Base-by-base conservation (phyloP, 2,113 vertebrate genomes). In the Helogale parvula region DNA sequence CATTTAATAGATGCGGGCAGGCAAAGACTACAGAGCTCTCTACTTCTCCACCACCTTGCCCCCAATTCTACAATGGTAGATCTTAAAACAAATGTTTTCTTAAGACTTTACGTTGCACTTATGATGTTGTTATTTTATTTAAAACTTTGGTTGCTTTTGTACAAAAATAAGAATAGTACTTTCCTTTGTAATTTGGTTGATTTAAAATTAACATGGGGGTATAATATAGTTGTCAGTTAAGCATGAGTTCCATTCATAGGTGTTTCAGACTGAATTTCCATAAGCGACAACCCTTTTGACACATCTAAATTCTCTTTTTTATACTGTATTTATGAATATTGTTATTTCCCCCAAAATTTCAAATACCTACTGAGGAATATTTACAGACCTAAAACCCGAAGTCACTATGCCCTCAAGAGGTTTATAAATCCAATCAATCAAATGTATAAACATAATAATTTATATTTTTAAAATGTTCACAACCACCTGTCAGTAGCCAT, bases 261-360 rank as follows among this genome's bases (percentile, higher is more conserved):
- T 50, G 63, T 77, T 96, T 96, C 79, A 81, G 83, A 96, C 93
- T 93, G 82, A 89, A 95, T 85, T 92, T 97, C 66, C 80, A 82
- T 86, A 90, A 76, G 72, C 50, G 65, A 97, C 81, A 69, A 97
- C 81, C 66, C 23, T 95, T 88, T 69, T 91, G 85, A 86, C 83
- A 95, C 50, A 50, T 50, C 76, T 52, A 63, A 50, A 82, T 97
- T 82, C 17, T 57, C 52, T 88, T 66, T 52, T 77, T 93, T 54
- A 50, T 66, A 52, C 17, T 74, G 13, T 47, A 33, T 96, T 94
- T 95, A 66, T 14, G 71, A 94, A 88, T 90, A 47, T 23, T 84
- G 21, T 84, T 89, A 92, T 94, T 92, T 95, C 54, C 57, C 41
- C 27, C 60, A 52, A 25, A 45, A 92, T 65, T 81, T 95, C 80